Evolutionary conservation across 1,140 invertebrate species (phyloP).

Genomic region (Pseudachorutes palmiensis): DNA sequence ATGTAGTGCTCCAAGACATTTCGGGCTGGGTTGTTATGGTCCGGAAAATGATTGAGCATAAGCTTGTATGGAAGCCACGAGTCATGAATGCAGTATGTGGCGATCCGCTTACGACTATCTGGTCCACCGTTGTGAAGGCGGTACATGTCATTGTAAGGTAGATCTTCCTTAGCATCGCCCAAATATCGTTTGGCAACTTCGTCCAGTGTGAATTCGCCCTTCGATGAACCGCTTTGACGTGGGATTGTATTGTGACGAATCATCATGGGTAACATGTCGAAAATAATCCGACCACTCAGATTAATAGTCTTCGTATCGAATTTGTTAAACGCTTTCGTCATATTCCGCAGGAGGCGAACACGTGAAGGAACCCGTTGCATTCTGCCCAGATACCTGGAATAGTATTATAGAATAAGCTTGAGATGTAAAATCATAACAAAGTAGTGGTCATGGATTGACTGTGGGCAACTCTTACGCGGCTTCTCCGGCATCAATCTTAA

Average conservation of each 20-base stretch:
- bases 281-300: conserved; percentile 25
- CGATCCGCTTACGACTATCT: conserved; percentile 14
- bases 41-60: background rate
- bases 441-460: too few species aligned
- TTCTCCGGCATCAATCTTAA: too few species aligned
- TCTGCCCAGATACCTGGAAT: conserved; percentile 17
- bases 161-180: conserved; percentile 1
- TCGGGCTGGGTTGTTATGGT: background rate
- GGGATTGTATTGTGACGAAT: conserved; percentile 14
- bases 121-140: conserved; percentile 22
- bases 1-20: conserved; percentile 27
- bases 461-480: too few species aligned
- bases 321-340: conserved; percentile 7
- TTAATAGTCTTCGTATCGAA: conserved; percentile 18
- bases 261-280: conserved; percentile 30
- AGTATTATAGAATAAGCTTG: background rate
- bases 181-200: conserved; percentile 24
- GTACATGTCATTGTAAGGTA: conserved; percentile 23
- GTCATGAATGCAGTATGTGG: conserved; percentile 34
- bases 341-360: conserved; percentile 18
- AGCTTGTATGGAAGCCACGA: conserved; percentile 19
- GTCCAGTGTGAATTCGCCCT: conserved; percentile 10
- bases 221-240: background rate
- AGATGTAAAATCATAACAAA: background rate
- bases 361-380: conserved; percentile 2